phyloP scores from a whole-genome alignment of 2,888 invertebrate genomes.

The Agonopterix heracliana region DNA sequence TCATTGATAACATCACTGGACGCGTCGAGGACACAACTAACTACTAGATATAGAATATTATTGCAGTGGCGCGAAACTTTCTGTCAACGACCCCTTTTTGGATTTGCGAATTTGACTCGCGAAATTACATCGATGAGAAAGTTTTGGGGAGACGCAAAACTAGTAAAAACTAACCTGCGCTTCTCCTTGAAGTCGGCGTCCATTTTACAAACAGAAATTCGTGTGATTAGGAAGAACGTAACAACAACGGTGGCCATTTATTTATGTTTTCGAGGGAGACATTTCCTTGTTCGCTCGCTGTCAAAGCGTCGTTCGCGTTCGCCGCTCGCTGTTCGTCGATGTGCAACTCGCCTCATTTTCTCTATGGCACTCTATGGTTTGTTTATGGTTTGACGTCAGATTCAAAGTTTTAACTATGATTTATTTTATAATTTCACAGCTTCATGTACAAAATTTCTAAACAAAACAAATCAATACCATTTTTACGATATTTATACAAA shows the following conservation, averaged over 20 bases:
- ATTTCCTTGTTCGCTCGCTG: conserved; percentile 44
- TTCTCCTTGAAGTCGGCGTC: conserved; percentile 53
- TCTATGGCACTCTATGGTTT: conserved; percentile 19
- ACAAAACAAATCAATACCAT: too few species aligned
- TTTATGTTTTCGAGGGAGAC: conserved; percentile 65
- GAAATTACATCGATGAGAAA: conserved; percentile 14
- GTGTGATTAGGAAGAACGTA: conserved; percentile 63
- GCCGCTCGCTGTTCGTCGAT: conserved; percentile 34
- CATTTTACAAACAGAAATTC: conserved; percentile 66
- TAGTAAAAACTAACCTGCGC: conserved; percentile 39
- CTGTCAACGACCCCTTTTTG: conserved; percentile 51
- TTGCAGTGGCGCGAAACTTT: conserved; percentile 64
- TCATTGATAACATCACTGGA: conserved; percentile 58
- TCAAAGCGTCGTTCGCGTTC: conserved; percentile 30
- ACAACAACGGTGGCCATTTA: conserved; percentile 73
- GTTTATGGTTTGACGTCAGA: background rate
- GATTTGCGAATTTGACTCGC: conserved; percentile 31
- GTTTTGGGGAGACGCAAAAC: conserved; percentile 3
- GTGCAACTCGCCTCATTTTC: conserved; percentile 21
- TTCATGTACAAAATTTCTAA: too few species aligned
- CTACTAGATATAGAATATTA: conserved; percentile 21
- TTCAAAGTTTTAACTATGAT: too few species aligned
- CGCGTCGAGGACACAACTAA: conserved; percentile 37
- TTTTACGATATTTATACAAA: too few species aligned
- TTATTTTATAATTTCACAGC: too few species aligned